Evolutionary conservation across 1,140 invertebrate species (phyloP), one percentile per base, ranked within the genome.

Genomic region (Drosophila orena): DNA sequence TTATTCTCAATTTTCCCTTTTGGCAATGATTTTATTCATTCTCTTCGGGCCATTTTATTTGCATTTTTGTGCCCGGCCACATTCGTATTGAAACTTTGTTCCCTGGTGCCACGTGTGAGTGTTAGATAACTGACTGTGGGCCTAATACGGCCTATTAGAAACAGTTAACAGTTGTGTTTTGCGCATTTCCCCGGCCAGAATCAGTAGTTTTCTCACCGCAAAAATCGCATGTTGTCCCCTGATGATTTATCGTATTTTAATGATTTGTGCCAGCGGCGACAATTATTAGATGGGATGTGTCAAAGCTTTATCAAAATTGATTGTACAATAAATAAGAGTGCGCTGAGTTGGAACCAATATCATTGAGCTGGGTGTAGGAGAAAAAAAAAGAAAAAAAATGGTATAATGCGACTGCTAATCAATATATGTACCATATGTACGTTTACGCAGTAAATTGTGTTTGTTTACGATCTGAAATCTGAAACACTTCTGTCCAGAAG

Each of bases 11-110:
- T 70, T 70, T 70, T 56, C 27, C 27, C 52, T 57, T 70, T 78
- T 58, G 56, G 50, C 76, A 53, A 65, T 64, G 55, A 71, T 81
- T 78, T 75, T 70, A 70, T 83, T 65, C 61, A 68, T 47, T 59
- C 12, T 43, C 30, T 43, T 4, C 38, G n/a, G 20, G 6, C 58
- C 37, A 59, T 79, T 72, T 57, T 61, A 81, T 81, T 81, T 88
- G 75, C 83, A 88, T 89, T 88, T 86, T 88, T 58, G 69, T 68
- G 73, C 49, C 49, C 49, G 30, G 30, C 10, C 34, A 14, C 43
- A 47, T 37, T 44, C 43, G 50, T 54, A 69, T 30, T n/a, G 47
- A 14, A 69, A 69, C 24, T 69, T 54, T 46, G 22, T 17, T 24
- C 30, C 27, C 52, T 17, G 11, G 30, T 46, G 14, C 37, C 24